phyloP scores from a whole-genome alignment of 2,888 invertebrate species.

The Panorpa germanica region DNA sequence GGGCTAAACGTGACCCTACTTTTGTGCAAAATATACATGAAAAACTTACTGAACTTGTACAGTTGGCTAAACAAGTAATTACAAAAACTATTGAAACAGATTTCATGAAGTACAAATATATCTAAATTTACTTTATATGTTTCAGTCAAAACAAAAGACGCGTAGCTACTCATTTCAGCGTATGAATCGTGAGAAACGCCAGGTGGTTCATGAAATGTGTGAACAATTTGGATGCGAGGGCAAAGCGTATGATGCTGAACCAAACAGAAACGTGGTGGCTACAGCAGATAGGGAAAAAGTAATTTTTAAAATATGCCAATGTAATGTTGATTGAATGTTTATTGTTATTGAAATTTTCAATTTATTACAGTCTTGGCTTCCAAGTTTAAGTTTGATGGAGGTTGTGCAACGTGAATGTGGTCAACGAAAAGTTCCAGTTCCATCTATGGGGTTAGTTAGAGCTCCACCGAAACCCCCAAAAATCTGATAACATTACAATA shows the following conservation, averaged over 20 bases:
- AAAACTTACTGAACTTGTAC: constrained; percentile 65
- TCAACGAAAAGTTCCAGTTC: constrained; percentile 61
- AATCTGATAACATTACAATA: constrained; percentile 7
- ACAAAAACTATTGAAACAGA: constrained; percentile 13
- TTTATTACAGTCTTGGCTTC: constrained; percentile 60
- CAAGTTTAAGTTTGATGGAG: constrained; percentile 68
- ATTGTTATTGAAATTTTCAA: constrained; percentile 9
- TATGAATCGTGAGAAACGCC: constrained; percentile 85
- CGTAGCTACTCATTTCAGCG: constrained; percentile 76
- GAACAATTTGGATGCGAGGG: constrained; percentile 90
- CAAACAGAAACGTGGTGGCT: constrained; percentile 88
- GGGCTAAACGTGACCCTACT: constrained; percentile 60
- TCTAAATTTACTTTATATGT: constrained; percentile 9
- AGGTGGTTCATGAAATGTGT: constrained; percentile 85
- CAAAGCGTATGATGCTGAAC: constrained; percentile 87
- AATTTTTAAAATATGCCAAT: constrained; percentile 12
- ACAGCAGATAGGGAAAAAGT: constrained; percentile 68
- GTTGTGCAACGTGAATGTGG: constrained; percentile 63
- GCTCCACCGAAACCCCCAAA: constrained; percentile 15
- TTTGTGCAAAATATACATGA: constrained; percentile 74
- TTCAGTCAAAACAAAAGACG: constrained; percentile 56
- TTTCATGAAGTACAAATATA: constrained; percentile 1
- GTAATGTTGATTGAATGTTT: constrained; percentile 2
- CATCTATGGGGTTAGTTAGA: constrained; percentile 30
- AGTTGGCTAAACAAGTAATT: constrained; percentile 75